Evolutionary conservation across 2,113 vertebrate species (phyloP), one percentile per base, ranked within the genome.

Genomic region (Tetraodon nigroviridis): DNA sequence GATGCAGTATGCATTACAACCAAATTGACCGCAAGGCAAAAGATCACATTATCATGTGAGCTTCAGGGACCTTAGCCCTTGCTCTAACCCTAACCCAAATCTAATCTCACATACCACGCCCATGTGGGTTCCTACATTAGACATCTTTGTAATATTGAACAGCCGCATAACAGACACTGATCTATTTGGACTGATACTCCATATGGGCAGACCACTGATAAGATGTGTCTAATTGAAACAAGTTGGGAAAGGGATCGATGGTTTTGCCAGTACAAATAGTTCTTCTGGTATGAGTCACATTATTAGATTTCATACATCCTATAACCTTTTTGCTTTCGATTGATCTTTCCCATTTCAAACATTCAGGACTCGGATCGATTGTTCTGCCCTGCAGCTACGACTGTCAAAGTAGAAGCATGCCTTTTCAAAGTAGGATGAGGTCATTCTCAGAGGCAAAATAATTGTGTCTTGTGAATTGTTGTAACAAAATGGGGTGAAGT

Each of bases 281-380:
- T 74, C 79, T 83, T 82, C 73, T 79, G 68, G 79, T 67, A 66
- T 56, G 76, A 86, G 73, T 83, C 72, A 69, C 79, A 89, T 90
- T 89, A 90, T 91, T 89, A 87, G 80, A 88, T 90, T 89, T 71
- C 81, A 80, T 80, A 87, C 82, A 83, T 89, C 78, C 87, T 82
- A 88, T 89, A 87, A 85, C 85, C 87, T 80, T 84, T 84, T 84
- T 80, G 76, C 75, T 79, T 81, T 87, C 89, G 88, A 89, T 88
- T 89, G 81, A 86, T 87, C 82, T 87, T 80, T 79, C 80, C 86
- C 83, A 86, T 87, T 85, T 83, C 62, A 66, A 84, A 83, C 82
- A 77, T 72, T 67, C 71, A 74, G 61, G 44, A 71, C 67, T 64
- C 13, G 49, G 78, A 83, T 88, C 86, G 69, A 75, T 86, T 77